These are phyloP conservation scores for Mycetomoellerius zeteki DNA, from an alignment of 1,140 invertebrate species.

Conservation along the genomic window DNA sequence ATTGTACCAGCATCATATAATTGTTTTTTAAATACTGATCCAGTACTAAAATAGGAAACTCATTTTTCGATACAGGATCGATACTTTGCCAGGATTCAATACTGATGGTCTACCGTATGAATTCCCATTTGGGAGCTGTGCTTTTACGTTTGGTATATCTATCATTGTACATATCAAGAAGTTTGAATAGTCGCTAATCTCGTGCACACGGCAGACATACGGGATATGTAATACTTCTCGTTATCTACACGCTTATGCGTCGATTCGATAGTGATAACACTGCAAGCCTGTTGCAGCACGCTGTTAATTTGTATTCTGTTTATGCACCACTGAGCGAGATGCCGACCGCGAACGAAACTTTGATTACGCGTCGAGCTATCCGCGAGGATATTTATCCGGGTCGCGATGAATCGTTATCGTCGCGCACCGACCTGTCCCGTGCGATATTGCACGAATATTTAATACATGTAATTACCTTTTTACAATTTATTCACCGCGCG, in stretches of 20 bases:
- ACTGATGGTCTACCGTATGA: too few relatives aligned
- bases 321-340: slow-evolving; percentile 31
- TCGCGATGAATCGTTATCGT: slow-evolving; percentile 38
- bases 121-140: too few relatives aligned
- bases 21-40: too few relatives aligned
- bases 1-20: too few relatives aligned
- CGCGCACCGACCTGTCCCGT: background rate
- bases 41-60: too few relatives aligned
- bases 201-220: background rate
- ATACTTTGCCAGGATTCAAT: too few relatives aligned
- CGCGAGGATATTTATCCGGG: slow-evolving; percentile 35
- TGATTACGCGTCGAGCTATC: slow-evolving; percentile 29
- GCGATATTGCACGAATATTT: slow-evolving; percentile 51
- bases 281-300: slow-evolving; percentile 10
- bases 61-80: too few relatives aligned
- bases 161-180: background rate
- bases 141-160: too few relatives aligned
- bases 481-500: slow-evolving; percentile 50
- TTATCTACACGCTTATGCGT: slow-evolving; percentile 31
- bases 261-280: slow-evolving; percentile 20
- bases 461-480: slow-evolving; percentile 54
- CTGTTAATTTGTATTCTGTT: slow-evolving; percentile 57
- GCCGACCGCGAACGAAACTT: slow-evolving; percentile 40
- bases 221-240: background rate
- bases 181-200: background rate